Evolutionary conservation across 2,797 vertebrate genomes (phyloP).

Genomic region (Cichlasoma orientale): DNA sequence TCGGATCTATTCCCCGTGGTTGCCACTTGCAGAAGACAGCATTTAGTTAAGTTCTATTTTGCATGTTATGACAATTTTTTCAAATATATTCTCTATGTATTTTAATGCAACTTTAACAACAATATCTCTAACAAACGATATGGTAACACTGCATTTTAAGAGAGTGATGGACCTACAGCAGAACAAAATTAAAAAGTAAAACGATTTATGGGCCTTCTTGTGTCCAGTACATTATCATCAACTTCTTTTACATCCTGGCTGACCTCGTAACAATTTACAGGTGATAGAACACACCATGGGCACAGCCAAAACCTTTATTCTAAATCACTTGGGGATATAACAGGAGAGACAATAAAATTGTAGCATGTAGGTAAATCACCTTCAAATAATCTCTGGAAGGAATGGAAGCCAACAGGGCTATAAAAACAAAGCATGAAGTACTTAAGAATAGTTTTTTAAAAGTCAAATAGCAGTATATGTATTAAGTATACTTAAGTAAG

Average conservation of each 20-base stretch:
- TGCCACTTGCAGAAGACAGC: neutral
- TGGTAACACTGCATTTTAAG: neutral
- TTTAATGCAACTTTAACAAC: neutral
- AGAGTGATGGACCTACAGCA: neutral
- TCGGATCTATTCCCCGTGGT: neutral
- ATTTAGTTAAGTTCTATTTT: neutral
- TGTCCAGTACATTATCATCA: neutral
- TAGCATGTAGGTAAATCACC: neutral
- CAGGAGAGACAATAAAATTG: neutral
- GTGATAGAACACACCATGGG: neutral
- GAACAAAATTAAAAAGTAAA: neutral
- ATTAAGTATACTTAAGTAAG: neutral
- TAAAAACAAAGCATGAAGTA: neutral
- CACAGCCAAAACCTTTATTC: neutral
- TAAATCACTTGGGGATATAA: conserved; percentile 1
- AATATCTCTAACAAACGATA: neutral
- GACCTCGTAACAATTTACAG: conserved; percentile 12
- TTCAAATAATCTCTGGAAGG: neutral
- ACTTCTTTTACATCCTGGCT: neutral
- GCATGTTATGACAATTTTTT: too few relatives aligned
- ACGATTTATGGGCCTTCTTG: neutral
- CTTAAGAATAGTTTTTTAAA: neutral
- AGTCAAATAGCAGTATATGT: neutral
- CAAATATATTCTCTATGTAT: neutral
- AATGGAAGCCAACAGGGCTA: neutral